phyloP scores from a whole-genome alignment of 2,113 vertebrate genomes.

The Microcebus jonahi region DNA sequence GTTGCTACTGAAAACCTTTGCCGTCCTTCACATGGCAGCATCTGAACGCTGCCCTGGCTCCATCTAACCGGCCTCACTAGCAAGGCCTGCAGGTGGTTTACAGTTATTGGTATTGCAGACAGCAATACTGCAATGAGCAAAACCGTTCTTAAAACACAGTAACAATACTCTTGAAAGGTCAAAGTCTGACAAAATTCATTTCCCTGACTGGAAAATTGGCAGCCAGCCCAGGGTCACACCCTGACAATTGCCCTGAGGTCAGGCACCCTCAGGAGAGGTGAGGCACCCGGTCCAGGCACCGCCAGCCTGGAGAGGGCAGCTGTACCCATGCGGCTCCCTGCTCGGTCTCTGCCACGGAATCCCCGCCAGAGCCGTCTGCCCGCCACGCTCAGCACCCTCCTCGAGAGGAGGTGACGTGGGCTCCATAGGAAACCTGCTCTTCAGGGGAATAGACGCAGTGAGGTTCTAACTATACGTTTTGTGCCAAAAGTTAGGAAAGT shows the following conservation, averaged over 20 bases:
- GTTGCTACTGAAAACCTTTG: background rate
- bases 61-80: too few species aligned
- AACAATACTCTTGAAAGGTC: background rate
- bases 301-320: background rate
- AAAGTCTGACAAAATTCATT: background rate
- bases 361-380: background rate
- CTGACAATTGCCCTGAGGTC: background rate
- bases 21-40: background rate
- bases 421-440: background rate
- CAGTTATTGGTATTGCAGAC: background rate
- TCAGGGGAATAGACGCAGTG: rapidly evolving
- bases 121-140: background rate
- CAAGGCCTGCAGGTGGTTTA: background rate
- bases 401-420: background rate
- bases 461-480: background rate
- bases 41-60: too few species aligned
- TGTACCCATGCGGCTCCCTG: too few species aligned
- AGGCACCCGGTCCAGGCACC: too few species aligned
- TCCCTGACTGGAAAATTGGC: background rate
- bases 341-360: background rate
- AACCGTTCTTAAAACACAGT: background rate
- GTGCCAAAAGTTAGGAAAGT: background rate
- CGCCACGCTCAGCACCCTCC: background rate
- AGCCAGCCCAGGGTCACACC: background rate
- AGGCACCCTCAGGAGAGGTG: background rate